Percentiles rank a stretch among this genome's conserved stretches.
phyloP scores from a whole-genome alignment of 2,888 invertebrate species.

The Tryphoninae sp. region DNA sequence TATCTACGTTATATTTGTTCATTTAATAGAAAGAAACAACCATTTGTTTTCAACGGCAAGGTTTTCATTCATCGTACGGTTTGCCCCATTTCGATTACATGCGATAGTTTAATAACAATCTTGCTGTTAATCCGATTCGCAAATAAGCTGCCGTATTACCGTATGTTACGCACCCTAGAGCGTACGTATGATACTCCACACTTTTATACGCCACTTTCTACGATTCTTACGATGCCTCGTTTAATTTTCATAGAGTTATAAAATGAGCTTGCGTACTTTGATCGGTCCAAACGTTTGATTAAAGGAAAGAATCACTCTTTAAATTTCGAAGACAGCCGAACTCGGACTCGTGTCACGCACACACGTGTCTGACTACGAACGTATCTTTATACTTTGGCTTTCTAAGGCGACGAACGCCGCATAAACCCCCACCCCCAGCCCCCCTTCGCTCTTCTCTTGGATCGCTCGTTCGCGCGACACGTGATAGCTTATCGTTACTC shows the following conservation, averaged over 20 bases:
- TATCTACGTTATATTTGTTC: too few relatives aligned
- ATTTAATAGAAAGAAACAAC: too few relatives aligned
- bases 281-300: neutral
- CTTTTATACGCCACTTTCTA: conserved; percentile 59
- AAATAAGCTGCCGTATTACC: neutral
- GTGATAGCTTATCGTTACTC: conserved; percentile 66
- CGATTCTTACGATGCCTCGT: conserved; percentile 48
- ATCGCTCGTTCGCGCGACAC: conserved; percentile 65
- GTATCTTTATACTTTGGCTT: conserved; percentile 60
- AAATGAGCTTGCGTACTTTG: conserved; percentile 7
- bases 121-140: too few relatives aligned
- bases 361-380: conserved; percentile 68
- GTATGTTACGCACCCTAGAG: conserved; percentile 48
- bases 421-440: conserved; percentile 61
- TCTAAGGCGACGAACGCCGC: conserved; percentile 58
- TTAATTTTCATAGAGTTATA: conserved; percentile 43
- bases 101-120: too few relatives aligned
- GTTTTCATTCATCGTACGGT: too few relatives aligned
- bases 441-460: conserved; percentile 36
- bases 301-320: conserved; percentile 36
- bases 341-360: conserved; percentile 59
- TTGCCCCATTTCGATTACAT: too few relatives aligned
- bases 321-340: conserved; percentile 44
- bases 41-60: too few relatives aligned
- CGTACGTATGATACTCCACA: conserved; percentile 58